Percentiles rank a stretch among this genome's conserved stretches.
phyloP scores from a whole-genome alignment of 2,888 invertebrate species.

The Elysia crispata region DNA sequence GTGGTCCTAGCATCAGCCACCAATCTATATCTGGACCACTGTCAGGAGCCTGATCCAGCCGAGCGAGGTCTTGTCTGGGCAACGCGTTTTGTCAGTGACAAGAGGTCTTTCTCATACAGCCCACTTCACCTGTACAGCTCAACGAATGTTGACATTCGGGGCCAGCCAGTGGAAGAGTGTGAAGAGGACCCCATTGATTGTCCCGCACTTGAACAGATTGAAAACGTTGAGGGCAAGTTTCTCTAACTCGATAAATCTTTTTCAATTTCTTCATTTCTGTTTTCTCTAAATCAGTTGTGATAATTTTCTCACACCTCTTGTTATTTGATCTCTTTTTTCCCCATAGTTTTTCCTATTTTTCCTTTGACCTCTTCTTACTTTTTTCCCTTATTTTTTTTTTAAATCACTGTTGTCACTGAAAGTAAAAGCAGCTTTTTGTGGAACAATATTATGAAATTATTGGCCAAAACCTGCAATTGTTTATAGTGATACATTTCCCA shows the following conservation, averaged over 20 bases:
- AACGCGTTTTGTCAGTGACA: slow-evolving; percentile 68
- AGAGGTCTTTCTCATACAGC: slow-evolving; percentile 66
- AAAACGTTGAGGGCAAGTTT: slow-evolving; percentile 70
- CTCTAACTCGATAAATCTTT: no score
- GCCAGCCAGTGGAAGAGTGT: slow-evolving; percentile 63
- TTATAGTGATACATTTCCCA: no score
- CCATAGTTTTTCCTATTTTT: not conserved
- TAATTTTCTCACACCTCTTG: no score
- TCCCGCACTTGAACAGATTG: slow-evolving; percentile 57
- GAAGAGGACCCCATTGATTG: slow-evolving; percentile 58
- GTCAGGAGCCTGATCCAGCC: slow-evolving; percentile 70
- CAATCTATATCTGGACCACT: slow-evolving; percentile 71
- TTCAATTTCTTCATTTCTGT: no score
- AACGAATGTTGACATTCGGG: slow-evolving; percentile 60
- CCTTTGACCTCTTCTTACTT: not conserved
- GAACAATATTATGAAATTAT: no score
- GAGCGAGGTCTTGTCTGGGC: slow-evolving; percentile 76
- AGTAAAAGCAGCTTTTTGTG: no score
- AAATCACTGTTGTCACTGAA: not conserved
- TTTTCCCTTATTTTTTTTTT: not conserved
- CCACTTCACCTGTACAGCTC: slow-evolving; percentile 66
- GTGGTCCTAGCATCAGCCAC: slow-evolving; percentile 71
- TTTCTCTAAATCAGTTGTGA: no score
- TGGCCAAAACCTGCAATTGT: no score
- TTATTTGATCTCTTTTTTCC: no score